These are phyloP conservation scores for Prionace glauca DNA, from an alignment of 2,797 vertebrate species.

Conservation along the genomic window DNA sequence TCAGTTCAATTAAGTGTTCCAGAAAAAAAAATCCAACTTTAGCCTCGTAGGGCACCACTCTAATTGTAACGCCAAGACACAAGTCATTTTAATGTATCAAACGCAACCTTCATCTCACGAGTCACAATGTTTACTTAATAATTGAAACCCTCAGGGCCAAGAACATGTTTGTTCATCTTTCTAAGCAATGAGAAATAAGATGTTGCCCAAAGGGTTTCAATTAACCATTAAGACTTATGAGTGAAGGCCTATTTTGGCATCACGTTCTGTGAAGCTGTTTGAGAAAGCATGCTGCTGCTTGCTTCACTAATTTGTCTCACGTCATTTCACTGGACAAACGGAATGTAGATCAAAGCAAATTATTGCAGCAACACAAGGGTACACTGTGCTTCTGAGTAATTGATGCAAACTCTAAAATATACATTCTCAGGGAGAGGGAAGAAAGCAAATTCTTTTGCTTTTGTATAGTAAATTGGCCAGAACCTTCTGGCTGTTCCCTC, in stretches of 20 bases:
- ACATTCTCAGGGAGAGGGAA: neutral
- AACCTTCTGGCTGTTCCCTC: too few relatives aligned
- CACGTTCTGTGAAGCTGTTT: neutral
- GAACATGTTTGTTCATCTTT: constrained; percentile 32
- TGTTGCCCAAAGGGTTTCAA: constrained; percentile 24
- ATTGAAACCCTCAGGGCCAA: constrained; percentile 22
- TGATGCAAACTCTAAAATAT: neutral
- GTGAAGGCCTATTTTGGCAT: constrained; percentile 7
- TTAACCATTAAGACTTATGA: neutral
- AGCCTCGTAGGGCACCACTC: neutral
- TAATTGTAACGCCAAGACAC: constrained; percentile 13
- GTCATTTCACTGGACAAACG: neutral
- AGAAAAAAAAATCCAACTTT: neutral
- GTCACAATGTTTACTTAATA: constrained; percentile 11
- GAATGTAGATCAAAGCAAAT: constrained; percentile 3
- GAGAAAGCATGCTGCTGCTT: neutral
- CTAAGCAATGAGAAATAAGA: constrained; percentile 2
- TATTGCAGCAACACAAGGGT: neutral
- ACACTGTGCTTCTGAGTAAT: neutral
- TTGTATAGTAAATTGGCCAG: neutral
- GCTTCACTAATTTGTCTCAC: constrained; percentile 13
- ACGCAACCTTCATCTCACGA: constrained; percentile 1
- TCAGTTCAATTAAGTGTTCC: constrained; percentile 4
- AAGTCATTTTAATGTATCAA: constrained; percentile 28
- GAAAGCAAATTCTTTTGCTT: neutral